Base-by-base conservation (phyloP, 2,888 invertebrate species). In the Coelopa pilipes region DNA sequence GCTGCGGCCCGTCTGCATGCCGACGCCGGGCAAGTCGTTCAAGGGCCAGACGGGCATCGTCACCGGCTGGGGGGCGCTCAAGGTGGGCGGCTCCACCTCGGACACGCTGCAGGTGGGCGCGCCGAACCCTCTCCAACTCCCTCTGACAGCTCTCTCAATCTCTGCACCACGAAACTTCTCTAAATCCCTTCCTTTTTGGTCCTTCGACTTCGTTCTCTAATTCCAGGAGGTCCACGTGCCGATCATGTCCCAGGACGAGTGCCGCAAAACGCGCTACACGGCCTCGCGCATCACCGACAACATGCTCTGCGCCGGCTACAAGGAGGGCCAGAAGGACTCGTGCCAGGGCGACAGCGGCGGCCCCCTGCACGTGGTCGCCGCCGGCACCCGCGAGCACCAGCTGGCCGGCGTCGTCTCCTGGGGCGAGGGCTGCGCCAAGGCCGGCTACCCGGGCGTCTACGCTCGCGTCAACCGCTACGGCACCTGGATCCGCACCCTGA, bases 401-500 rank as follows among this genome's bases (percentile, higher is more conserved):
- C 79, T 83, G 46, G 83, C 86, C 92, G 95, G 95, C 45, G 89
- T 95, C 2, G 94, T 94, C 0, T 94, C 94, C 0, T 87, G 88
- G 87, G 87, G 87, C 71, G 87, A 87, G 76, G 86, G 87, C 21
- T 87, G 87, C 74, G 87, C 87, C 67, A 85, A 85, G 81, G 90
- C 92, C 0, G 92, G 92, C 78, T 91, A 90, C 80, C 94, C 94
- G 0, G 96, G 96, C 2, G 95, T 96, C 12, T 96, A 96, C 87
- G 90, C 93, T 0, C 88, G 95, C 70, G 94, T 94, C 45, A 95
- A 94, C 87, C 90, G 95, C 76, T 96, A 92, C 75, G 84, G 84
- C 75, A 86, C 91, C 11, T 94, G 94, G 94, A 90, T 93, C 67
- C 89, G 89, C 80, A 89, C 89, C 70, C 91, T 92, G 82, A 93